These are phyloP conservation scores for Sepioteuthis lessoniana DNA, from an alignment of 2,888 invertebrate genomes.

Conservation along the genomic window DNA sequence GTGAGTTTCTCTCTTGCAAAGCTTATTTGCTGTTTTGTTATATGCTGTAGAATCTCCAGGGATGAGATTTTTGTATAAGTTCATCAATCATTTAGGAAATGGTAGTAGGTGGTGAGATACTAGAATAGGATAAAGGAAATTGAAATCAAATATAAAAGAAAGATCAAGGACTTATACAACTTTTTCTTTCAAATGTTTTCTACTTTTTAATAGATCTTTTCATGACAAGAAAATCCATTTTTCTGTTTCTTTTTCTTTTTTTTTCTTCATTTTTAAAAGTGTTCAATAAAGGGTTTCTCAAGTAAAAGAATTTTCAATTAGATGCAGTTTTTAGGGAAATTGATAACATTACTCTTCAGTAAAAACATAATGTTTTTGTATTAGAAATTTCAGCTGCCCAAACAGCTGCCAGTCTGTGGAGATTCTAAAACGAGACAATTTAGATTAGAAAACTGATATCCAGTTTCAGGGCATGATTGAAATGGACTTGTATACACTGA, in stretches of 20 bases:
- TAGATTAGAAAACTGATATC: constrained; percentile 33
- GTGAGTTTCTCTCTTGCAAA: neutral
- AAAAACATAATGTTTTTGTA: neutral
- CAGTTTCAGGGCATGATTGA: constrained; percentile 16
- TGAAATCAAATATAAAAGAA: constrained; percentile 10
- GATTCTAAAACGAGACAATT: constrained; percentile 33
- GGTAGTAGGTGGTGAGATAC: constrained; percentile 1
- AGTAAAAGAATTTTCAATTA: constrained; percentile 33
- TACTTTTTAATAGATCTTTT: neutral
- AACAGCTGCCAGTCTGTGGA: neutral
- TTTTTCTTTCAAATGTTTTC: neutral
- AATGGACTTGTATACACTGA: neutral
- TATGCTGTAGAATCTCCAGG: neutral
- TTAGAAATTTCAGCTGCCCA: constrained; percentile 9
- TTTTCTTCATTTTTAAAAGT: neutral
- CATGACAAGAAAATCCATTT: constrained; percentile 20
- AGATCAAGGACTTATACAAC: neutral
- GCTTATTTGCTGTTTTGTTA: constrained; percentile 12
- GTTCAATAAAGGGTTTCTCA: constrained; percentile 33
- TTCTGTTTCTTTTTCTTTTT: neutral
- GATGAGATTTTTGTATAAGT: neutral
- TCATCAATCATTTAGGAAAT: neutral
- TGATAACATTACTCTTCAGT: constrained; percentile 10
- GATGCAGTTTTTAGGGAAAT: constrained; percentile 33
- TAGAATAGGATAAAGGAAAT: constrained; percentile 16